Evolutionary conservation across 2,797 vertebrate genomes (phyloP), one percentile per base, ranked within the genome.

Genomic region (Masticophis lateralis): DNA sequence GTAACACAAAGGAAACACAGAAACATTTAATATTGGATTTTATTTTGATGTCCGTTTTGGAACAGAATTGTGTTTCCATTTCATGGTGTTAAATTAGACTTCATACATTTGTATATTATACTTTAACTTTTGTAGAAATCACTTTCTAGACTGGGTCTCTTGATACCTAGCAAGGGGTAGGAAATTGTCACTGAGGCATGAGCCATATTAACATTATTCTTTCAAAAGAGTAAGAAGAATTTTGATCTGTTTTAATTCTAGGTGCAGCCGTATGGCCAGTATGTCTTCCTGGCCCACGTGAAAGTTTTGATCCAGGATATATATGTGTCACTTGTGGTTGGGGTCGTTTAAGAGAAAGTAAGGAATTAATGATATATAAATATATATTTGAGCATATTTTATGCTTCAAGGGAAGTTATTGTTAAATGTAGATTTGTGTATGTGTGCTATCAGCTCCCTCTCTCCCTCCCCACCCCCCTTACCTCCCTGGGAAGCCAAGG

Each of bases 271-370:
- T 98, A 91, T 97, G 98, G 87, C 98, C 98, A 9, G 96, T 98
- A 10, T 98, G 98, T 95, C 98, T 99, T 92, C 98, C 99, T 88
- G 94, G 98, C 59, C 97, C 97, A n/a, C 96, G 96, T 92, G 98
- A 98, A 93, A 97, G 2, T 12, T 98, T 98, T 94, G 94, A 95
- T 74, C 96, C 98, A 59, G 97, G 97, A 93, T 97, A 96, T 93
- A 92, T 96, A 16, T 99, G 99, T 94, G 96, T 98, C 94, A 97
- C 98, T 32, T 98, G 97, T 94, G 99, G 99, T 66, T 99, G 99
- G 98, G 98, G 98, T 8, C 95, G 96, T 89, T 96, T 98, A 28
- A 96, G 94, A 94, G 98, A 99, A 97, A 97, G 98, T 99, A 98
- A 98, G 98, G 11, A 0, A 59, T 20, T 20, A 27, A 79, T 66